phyloP scores from a whole-genome alignment of 2,113 vertebrate genomes.

The Fregetta grallaria region DNA sequence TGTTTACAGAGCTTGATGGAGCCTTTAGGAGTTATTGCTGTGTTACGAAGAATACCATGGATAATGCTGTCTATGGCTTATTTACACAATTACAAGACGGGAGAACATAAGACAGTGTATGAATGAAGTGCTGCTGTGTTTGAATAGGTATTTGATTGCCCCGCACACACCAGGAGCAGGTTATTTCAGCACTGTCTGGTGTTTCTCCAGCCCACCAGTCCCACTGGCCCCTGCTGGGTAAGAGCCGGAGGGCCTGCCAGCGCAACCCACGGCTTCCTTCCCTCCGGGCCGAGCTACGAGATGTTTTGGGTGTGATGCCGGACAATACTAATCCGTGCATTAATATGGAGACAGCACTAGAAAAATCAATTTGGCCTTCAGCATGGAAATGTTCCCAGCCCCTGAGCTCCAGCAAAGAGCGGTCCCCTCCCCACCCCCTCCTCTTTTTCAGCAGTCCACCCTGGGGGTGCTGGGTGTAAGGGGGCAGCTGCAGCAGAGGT shows the following conservation, averaged over 20 bases:
- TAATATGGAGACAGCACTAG: rapidly evolving
- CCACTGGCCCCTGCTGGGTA: background rate
- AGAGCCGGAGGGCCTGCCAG: background rate
- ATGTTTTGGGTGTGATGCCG: background rate
- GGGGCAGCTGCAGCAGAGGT: rapidly evolving
- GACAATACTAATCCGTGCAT: background rate
- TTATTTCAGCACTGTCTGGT: background rate
- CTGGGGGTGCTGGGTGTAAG: background rate
- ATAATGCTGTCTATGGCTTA: background rate
- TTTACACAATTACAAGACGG: background rate
- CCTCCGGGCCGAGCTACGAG: rapidly evolving
- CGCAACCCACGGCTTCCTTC: background rate
- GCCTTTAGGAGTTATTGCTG: background rate
- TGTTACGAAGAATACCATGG: background rate
- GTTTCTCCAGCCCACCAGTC: background rate
- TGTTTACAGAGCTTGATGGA: constrained; percentile 6
- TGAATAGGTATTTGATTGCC: background rate
- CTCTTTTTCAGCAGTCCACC: background rate
- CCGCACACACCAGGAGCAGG: background rate
- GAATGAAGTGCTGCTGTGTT: background rate
- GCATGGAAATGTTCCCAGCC: background rate
- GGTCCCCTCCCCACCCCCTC: background rate
- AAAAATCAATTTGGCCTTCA: background rate
- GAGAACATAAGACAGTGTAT: background rate
- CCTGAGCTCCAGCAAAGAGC: rapidly evolving